phyloP scores from a whole-genome alignment of 2,797 vertebrate species.

The Pygocentrus nattereri region DNA sequence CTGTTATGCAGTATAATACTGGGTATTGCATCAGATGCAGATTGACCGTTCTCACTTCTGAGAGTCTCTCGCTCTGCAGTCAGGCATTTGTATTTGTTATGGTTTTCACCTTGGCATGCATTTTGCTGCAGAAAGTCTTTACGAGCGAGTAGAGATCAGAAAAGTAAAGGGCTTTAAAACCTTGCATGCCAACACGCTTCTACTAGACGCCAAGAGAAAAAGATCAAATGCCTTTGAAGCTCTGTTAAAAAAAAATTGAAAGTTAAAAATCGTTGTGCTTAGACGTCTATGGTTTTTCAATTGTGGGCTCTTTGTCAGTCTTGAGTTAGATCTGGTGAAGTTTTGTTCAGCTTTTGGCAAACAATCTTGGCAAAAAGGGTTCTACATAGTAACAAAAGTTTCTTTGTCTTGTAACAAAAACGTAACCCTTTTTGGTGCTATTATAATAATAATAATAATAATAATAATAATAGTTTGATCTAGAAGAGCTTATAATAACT shows the following conservation, averaged over 20 bases:
- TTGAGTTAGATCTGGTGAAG: conserved; percentile 35
- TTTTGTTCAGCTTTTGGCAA: background rate
- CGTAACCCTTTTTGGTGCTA: background rate
- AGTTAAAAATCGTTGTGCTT: conserved; percentile 73
- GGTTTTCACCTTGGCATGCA: conserved; percentile 69
- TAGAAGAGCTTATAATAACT: background rate
- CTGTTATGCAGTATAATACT: conserved; percentile 32
- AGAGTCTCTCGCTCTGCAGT: conserved; percentile 38
- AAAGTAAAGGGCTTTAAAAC: conserved; percentile 66
- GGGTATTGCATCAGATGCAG: conserved; percentile 52
- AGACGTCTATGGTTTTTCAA: conserved; percentile 67
- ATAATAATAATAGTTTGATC: background rate
- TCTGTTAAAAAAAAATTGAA: conserved; percentile 9
- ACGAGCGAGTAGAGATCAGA: conserved; percentile 74
- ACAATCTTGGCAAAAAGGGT: background rate
- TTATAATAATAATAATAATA: background rate
- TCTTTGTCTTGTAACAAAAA: background rate
- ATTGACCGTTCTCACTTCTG: conserved; percentile 49
- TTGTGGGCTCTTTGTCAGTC: conserved; percentile 64
- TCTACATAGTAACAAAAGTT: background rate
- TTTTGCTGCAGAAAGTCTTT: conserved; percentile 68
- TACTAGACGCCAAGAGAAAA: conserved; percentile 71
- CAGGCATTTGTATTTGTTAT: conserved; percentile 62
- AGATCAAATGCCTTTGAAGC: conserved; percentile 79
- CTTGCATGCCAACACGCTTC: conserved; percentile 72